Evolutionary conservation across 2,113 vertebrate genomes (phyloP).

Genomic region (Hippocampus comes): DNA sequence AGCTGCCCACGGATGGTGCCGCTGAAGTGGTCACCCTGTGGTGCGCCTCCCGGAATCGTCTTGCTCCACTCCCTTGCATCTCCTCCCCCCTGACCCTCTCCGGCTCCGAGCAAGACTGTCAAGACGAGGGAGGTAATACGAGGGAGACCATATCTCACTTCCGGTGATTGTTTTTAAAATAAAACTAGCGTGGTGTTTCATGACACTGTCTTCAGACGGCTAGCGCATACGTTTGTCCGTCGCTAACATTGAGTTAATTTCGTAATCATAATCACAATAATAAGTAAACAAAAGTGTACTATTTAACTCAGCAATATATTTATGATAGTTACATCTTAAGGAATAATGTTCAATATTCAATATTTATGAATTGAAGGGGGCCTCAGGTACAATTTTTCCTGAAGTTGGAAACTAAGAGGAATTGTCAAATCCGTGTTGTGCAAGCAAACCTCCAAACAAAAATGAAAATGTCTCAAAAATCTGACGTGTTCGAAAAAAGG

Average conservation of each 20-base stretch:
- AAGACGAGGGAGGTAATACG: not conserved
- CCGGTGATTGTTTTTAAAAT: slow-evolving; percentile 36
- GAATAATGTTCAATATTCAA: too few species aligned
- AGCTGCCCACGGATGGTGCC: slow-evolving; percentile 52
- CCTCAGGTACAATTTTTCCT: too few species aligned
- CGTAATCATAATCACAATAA: too few species aligned
- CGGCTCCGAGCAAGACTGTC: slow-evolving; percentile 50
- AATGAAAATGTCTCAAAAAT: too few species aligned
- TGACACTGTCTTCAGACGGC: not conserved
- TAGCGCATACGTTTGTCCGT: not conserved
- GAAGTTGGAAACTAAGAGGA: too few species aligned
- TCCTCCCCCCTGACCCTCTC: slow-evolving; percentile 71
- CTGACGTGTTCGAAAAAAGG: too few species aligned
- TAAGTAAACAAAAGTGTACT: too few species aligned
- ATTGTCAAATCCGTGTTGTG: too few species aligned
- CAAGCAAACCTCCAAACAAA: too few species aligned
- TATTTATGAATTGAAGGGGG: too few species aligned
- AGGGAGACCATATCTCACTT: not conserved
- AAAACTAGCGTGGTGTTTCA: slow-evolving; percentile 5
- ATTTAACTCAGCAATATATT: too few species aligned
- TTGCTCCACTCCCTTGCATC: slow-evolving; percentile 68
- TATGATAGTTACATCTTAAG: too few species aligned
- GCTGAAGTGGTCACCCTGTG: slow-evolving; percentile 48
- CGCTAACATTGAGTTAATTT: not conserved
- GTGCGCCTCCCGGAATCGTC: slow-evolving; percentile 65